Evolutionary conservation across 64 coral and sea anemone genomes (phyloP).

Genomic region (Actinia equina): DNA sequence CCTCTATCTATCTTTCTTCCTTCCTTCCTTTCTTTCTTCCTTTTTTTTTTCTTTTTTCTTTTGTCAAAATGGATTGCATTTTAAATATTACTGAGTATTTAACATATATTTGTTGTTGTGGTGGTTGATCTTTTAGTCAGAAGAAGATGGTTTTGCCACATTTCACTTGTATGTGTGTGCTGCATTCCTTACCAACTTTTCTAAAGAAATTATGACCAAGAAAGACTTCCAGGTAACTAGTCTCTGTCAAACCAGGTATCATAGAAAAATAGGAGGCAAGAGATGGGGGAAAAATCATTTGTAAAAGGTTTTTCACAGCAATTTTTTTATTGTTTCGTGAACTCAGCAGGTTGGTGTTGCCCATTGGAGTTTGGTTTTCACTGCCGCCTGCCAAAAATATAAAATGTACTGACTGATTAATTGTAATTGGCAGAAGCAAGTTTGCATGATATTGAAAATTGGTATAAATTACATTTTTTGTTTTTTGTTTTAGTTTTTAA

Average conservation of each 20-base stretch:
- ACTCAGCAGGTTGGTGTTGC: too few species aligned
- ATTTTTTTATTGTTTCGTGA: too few species aligned
- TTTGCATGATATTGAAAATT: too few species aligned
- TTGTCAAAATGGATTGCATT: neutral
- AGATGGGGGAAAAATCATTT: too few species aligned
- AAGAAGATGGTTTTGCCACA: constrained; percentile 83
- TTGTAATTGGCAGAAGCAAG: too few species aligned
- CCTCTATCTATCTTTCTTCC: neutral
- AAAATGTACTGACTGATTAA: too few species aligned
- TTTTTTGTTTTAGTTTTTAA: constrained; percentile 63
- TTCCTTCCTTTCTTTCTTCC: neutral
- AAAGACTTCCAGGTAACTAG: constrained; percentile 87
- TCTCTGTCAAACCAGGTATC: too few species aligned
- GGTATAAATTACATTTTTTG: too few species aligned
- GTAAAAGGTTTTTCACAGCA: too few species aligned
- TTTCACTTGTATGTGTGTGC: constrained; percentile 99
- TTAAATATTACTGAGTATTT: neutral
- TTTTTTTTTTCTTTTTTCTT: neutral
- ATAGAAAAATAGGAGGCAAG: too few species aligned
- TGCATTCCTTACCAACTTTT: constrained; percentile 85
- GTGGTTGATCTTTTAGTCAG: constrained; percentile 47
- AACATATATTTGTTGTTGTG: neutral
- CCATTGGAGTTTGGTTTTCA: too few species aligned
- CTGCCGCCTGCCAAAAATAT: too few species aligned
- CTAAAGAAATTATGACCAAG: constrained; percentile 71